phyloP scores from a whole-genome alignment of 2,888 invertebrate genomes.

The Gastracanthus pulcherrimus region DNA sequence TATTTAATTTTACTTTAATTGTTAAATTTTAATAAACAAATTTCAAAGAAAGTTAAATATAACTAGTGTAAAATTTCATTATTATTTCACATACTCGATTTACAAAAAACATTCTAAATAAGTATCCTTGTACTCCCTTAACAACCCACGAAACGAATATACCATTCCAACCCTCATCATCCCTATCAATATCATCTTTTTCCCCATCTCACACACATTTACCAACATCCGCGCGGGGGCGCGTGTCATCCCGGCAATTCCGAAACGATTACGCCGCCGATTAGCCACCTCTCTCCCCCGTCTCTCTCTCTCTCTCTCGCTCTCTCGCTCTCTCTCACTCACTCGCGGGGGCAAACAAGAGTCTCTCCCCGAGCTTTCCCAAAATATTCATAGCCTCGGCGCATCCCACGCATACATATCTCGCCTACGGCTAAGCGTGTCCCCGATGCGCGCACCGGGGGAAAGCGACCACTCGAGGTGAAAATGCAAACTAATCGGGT shows the following conservation, averaged over 20 bases:
- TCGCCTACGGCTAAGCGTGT: slow-evolving; percentile 16
- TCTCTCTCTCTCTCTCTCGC: no score
- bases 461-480: slow-evolving; percentile 58
- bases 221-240: background rate
- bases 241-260: slow-evolving; percentile 33
- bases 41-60: no score
- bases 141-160: no score
- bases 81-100: no score
- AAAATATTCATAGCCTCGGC: slow-evolving; percentile 51
- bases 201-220: background rate
- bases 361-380: slow-evolving; percentile 28
- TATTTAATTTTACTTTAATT: no score
- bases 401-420: slow-evolving; percentile 14
- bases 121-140: no score
- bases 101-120: no score
- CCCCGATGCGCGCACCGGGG: background rate
- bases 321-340: no score
- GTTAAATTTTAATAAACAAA: no score
- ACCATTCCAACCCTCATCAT: background rate
- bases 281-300: no score
- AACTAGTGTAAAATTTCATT: no score
- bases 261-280: slow-evolving; percentile 51
- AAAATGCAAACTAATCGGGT: slow-evolving; percentile 67
- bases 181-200: background rate
- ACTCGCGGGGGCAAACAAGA: slow-evolving; percentile 35